These are phyloP conservation scores for Clinocottus analis DNA, from an alignment of 2,113 vertebrate genomes.

Conservation along the genomic window DNA sequence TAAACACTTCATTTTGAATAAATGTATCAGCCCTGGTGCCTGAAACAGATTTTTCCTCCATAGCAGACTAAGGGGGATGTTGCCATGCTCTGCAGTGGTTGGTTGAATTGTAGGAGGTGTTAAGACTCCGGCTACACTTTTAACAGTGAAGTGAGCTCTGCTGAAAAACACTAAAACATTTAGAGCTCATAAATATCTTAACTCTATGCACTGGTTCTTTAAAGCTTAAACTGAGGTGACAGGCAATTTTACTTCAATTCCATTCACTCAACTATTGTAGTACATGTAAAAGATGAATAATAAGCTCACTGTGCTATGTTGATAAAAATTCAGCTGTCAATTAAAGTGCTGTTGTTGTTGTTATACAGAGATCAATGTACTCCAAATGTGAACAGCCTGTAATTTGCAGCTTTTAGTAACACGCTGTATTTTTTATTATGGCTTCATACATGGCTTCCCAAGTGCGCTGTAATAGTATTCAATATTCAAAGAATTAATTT, in stretches of 20 bases:
- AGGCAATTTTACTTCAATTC: background rate
- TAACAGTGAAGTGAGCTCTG: constrained; percentile 9
- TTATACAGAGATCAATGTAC: no score
- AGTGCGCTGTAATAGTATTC: background rate
- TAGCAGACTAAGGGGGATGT: constrained; percentile 10
- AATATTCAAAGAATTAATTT: background rate
- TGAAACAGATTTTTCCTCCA: background rate
- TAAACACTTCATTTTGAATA: background rate
- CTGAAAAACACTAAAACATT: constrained; percentile 40
- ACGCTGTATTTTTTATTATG: background rate
- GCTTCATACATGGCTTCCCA: background rate
- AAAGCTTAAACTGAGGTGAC: constrained; percentile 13
- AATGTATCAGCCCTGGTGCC: background rate
- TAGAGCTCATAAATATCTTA: constrained; percentile 38
- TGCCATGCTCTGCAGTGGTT: constrained; percentile 25
- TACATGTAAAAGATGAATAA: background rate
- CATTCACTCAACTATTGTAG: background rate
- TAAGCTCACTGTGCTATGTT: background rate
- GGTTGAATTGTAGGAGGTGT: constrained; percentile 28
- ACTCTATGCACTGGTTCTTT: constrained; percentile 7
- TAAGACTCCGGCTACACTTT: background rate
- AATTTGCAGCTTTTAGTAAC: background rate
- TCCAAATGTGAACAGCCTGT: no score
- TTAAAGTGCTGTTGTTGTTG: constrained; percentile 1
- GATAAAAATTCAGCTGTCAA: background rate